Evolutionary conservation across 2,888 invertebrate genomes (phyloP).

Genomic region (Temnothorax unifasciatus): DNA sequence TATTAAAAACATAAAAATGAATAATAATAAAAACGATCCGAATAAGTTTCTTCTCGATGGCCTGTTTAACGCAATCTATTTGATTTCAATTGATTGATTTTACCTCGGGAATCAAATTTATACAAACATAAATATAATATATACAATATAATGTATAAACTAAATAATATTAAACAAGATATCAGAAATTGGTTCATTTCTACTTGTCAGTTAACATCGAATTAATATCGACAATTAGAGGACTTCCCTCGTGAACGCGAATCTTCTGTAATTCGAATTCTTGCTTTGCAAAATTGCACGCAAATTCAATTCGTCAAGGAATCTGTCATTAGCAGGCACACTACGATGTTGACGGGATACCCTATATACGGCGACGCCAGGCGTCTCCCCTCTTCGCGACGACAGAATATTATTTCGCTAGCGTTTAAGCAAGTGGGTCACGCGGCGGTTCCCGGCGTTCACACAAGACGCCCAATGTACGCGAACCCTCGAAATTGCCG

Average conservation of each 20-base stretch:
- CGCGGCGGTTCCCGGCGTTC: conserved; percentile 65
- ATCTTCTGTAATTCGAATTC: not conserved
- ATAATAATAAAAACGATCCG: not conserved
- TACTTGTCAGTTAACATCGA: not conserved
- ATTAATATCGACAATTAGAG: not conserved
- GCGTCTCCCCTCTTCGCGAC: conserved; percentile 60
- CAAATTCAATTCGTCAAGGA: conserved; percentile 12
- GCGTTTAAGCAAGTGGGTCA: conserved; percentile 77
- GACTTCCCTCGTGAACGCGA: not conserved
- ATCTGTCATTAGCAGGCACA: conserved; percentile 30
- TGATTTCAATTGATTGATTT: not conserved
- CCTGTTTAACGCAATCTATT: not conserved
- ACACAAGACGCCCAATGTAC: conserved; percentile 62
- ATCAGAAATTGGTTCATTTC: not conserved
- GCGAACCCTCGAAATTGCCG: conserved; percentile 63
- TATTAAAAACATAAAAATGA: not conserved
- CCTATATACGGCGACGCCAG: conserved; percentile 64
- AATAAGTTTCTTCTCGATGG: too few relatives aligned
- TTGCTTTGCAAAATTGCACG: not conserved
- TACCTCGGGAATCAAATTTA: not conserved
- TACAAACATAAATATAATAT: not conserved
- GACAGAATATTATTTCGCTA: conserved; percentile 74
- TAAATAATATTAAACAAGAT: not conserved
- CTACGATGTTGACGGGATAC: conserved; percentile 16
- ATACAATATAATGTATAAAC: not conserved